Base-by-base conservation (phyloP, 2,113 vertebrate genomes). In the Petrocephalus microphthalmus region DNA sequence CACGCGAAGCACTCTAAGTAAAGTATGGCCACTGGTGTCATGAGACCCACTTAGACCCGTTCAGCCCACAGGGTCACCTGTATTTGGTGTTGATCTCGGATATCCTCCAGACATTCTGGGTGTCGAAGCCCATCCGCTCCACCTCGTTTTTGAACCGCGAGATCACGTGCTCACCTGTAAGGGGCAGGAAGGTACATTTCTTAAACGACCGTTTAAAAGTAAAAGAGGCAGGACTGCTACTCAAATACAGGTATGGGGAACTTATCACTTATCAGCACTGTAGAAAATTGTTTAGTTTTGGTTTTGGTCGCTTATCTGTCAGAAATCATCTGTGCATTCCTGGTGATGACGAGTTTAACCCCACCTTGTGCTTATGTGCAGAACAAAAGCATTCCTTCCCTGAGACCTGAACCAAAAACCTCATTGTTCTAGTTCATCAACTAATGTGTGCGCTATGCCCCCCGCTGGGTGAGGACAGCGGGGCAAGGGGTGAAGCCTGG, bases 41-140 rank as follows among this genome's bases (percentile, higher is more conserved):
- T 33, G 29, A 25, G 29, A 22, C 49, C n/a, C 5, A 52, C 49
- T n/a, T 13, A 51, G n/a, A n/a, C n/a, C 10, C 84, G 85, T 85
- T 29, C 83, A 85, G 19, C 6, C 2, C 10, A 29, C n/a, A 57
- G 52, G 54, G 15, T 93, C 91, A 99, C 98, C 96, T 98, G 95
- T 99, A 98, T 92, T 98, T 99, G 92, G 97, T 96, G 94, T 99
- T 99, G 95, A 99, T 99, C 93, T 99, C 98, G 56, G 97, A 97
- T 93, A 99, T 97, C 94, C 98, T 97, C 98, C 98, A 99, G 92
- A 97, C 98, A 67, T 99, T 99, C 92, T 98, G 97, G 94, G 98
- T 98, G 94, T 99, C 98, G 90, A 99, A 99, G 86, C 97, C 97
- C 98, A 99, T 99, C 90, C 98, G 94, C 89, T 99, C 98, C 89